A percentile compares a stretch with the other conserved stretches of the same genome.
These are phyloP conservation scores for Anthoscopus minutus DNA, from an alignment of 2,113 vertebrate genomes.

Conservation along the genomic window DNA sequence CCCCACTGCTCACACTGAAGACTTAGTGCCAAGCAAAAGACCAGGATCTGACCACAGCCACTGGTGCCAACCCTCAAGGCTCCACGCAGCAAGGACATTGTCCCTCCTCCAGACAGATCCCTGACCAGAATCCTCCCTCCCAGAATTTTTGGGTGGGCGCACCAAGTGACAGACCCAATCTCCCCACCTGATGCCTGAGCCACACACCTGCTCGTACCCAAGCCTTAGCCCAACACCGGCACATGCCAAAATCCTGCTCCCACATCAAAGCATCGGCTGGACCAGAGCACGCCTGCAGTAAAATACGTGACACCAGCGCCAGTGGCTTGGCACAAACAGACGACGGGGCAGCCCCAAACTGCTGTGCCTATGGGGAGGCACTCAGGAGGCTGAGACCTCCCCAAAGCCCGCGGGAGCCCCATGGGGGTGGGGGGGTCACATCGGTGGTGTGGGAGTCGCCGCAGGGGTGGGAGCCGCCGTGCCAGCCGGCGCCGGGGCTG, in stretches of 20 bases:
- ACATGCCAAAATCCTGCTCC: background rate
- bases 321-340: background rate
- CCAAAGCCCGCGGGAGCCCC: background rate
- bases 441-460: background rate
- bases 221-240: background rate
- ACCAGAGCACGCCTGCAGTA: background rate
- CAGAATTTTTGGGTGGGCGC: background rate
- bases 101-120: background rate
- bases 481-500: constrained; percentile 3
- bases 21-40: background rate
- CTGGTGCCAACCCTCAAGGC: background rate
- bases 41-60: rapidly evolving
- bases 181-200: background rate
- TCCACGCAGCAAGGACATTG: background rate
- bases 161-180: background rate
- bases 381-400: background rate
- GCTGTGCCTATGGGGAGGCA: background rate
- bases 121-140: background rate
- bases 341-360: background rate
- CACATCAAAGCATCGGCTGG: background rate
- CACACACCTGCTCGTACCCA: background rate
- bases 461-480: background rate
- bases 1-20: background rate
- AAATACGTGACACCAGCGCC: background rate
- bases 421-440: background rate